phyloP scores from a whole-genome alignment of 2,113 vertebrate species.

The Gasterosteus aculeatus region DNA sequence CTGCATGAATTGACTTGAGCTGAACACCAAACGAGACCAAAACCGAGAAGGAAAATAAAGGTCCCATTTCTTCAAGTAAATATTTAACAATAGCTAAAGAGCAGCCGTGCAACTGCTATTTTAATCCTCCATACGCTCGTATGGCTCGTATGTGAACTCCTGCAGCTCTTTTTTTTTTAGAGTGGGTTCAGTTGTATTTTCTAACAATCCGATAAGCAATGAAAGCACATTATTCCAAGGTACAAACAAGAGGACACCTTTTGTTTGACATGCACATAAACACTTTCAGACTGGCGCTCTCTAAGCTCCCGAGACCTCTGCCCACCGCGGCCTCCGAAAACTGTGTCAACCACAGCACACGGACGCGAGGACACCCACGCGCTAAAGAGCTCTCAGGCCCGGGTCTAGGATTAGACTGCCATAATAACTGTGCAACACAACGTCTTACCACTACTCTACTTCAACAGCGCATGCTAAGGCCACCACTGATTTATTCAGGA shows the following conservation, averaged over 20 bases:
- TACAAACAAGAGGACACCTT: constrained; percentile 10
- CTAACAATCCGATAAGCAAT: constrained; percentile 12
- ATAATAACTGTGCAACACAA: constrained; percentile 67
- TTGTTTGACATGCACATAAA: constrained; percentile 24
- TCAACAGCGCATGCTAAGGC: constrained; percentile 27
- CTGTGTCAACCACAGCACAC: constrained; percentile 24
- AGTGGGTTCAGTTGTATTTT: constrained; percentile 6
- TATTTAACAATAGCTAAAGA: constrained; percentile 71
- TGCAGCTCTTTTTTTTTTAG: constrained; percentile 16
- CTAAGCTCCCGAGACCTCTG: constrained; percentile 7
- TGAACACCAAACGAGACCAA: constrained; percentile 37
- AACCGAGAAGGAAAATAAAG: constrained; percentile 36
- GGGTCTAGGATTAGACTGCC: constrained; percentile 62
- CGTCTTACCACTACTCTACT: constrained; percentile 54
- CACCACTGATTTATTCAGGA: constrained; percentile 56
- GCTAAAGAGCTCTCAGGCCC: constrained; percentile 43
- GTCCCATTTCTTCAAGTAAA: constrained; percentile 49
- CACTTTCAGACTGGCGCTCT: constrained; percentile 14
- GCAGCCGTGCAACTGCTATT: constrained; percentile 63
- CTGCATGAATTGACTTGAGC: constrained; percentile 35
- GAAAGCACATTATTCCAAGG: background rate
- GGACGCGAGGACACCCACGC: constrained; percentile 54
- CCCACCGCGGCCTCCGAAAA: constrained; percentile 20
- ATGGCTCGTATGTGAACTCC: constrained; percentile 47
- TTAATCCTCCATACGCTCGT: constrained; percentile 63